Percentiles rank a stretch among this genome's conserved stretches.
These are phyloP conservation scores for Leptinotarsa lineolata DNA, from an alignment of 1,140 invertebrate genomes.

Conservation along the genomic window DNA sequence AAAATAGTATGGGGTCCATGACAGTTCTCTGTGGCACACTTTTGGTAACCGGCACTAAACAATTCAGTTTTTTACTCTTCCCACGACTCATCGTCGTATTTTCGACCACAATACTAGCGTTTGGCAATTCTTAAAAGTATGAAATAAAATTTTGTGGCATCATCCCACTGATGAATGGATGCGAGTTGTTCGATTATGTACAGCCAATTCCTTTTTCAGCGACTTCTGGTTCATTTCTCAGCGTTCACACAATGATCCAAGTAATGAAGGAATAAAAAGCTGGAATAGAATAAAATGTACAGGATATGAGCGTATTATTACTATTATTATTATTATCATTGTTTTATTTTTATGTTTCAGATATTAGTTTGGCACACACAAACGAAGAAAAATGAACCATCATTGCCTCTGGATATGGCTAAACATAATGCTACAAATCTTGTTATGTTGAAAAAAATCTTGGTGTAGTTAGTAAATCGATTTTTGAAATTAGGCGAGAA, in stretches of 20 bases:
- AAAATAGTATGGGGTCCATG: no score
- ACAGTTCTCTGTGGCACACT: no score
- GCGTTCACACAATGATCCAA: no score
- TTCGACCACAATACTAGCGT: background rate
- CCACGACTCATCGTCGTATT: background rate
- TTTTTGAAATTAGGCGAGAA: no score
- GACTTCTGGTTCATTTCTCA: background rate
- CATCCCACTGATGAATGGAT: background rate
- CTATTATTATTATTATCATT: no score
- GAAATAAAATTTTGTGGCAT: background rate
- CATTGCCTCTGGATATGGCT: conserved; percentile 62
- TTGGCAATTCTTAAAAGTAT: background rate
- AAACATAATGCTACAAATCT: conserved; percentile 69
- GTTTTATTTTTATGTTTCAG: conserved; percentile 54
- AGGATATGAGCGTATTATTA: no score
- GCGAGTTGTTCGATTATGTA: background rate
- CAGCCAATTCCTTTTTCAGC: background rate
- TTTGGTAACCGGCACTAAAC: no score
- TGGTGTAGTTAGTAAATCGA: conserved; percentile 48
- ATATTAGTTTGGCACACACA: conserved; percentile 88
- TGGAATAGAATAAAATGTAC: no score
- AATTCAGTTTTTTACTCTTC: background rate
- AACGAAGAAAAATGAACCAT: conserved; percentile 76
- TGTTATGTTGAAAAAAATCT: conserved; percentile 60
- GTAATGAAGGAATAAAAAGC: no score